A percentile compares a stretch with the other conserved stretches of the same genome.
These are phyloP conservation scores for Molorchus minor DNA, from an alignment of 2,888 invertebrate genomes.

Conservation along the genomic window DNA sequence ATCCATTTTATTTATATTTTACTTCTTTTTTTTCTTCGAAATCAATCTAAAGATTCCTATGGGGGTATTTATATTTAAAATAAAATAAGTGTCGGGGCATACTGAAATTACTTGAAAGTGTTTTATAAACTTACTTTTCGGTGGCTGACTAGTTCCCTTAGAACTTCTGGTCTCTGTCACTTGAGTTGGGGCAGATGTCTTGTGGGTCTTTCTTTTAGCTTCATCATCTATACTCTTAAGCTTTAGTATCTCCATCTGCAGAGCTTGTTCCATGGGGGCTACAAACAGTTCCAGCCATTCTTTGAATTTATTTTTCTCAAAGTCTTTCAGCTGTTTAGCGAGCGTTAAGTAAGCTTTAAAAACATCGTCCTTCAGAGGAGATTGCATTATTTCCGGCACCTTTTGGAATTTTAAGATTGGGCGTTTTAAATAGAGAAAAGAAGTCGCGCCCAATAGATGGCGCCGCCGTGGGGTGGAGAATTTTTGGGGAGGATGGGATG, in stretches of 20 bases:
- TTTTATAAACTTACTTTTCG: slow-evolving; percentile 22
- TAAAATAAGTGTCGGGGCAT: too few relatives aligned
- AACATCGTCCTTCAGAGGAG: slow-evolving; percentile 77
- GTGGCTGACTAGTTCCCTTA: slow-evolving; percentile 7
- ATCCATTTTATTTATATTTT: too few relatives aligned
- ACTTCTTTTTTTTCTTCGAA: too few relatives aligned
- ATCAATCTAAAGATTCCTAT: too few relatives aligned
- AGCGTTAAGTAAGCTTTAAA: slow-evolving; percentile 81
- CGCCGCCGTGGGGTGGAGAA: slow-evolving; percentile 83
- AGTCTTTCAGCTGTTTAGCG: slow-evolving; percentile 78
- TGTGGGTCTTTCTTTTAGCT: not conserved
- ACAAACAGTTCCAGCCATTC: slow-evolving; percentile 76
- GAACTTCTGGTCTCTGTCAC: not conserved
- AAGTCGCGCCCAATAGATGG: slow-evolving; percentile 86
- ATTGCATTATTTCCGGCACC: slow-evolving; percentile 77
- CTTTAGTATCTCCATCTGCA: slow-evolving; percentile 75
- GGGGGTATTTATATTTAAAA: too few relatives aligned
- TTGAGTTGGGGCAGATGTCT: not conserved
- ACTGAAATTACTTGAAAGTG: too few relatives aligned
- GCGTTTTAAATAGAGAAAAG: slow-evolving; percentile 80
- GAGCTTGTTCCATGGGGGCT: slow-evolving; percentile 70
- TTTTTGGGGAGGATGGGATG: slow-evolving; percentile 77
- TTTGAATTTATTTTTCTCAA: slow-evolving; percentile 66
- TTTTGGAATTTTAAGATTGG: slow-evolving; percentile 83
- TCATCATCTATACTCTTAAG: slow-evolving; percentile 53